A percentile compares a stretch with the other conserved stretches of the same genome.
Evolutionary conservation across 1,140 invertebrate species (phyloP).

Genomic region (Pseudoatta argentina): DNA sequence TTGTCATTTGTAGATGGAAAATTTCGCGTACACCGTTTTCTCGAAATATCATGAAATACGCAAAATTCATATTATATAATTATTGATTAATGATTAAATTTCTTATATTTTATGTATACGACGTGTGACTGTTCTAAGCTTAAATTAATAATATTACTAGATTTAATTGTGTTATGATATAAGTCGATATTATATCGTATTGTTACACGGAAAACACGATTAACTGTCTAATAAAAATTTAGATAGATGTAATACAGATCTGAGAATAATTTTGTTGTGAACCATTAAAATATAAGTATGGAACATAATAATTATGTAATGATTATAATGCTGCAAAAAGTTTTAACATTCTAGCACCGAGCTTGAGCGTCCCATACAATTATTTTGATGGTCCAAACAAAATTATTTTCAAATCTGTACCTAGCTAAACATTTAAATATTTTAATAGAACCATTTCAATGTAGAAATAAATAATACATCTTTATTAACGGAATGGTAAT

Average conservation of each 20-base stretch:
- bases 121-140: background rate
- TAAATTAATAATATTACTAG: background rate
- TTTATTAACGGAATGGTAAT: background rate
- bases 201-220: background rate
- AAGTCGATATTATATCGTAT: background rate
- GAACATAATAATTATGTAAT: no score
- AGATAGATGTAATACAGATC: no score
- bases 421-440: no score
- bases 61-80: background rate
- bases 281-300: no score
- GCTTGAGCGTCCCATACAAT: no score
- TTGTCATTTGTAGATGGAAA: slow-evolving; percentile 5
- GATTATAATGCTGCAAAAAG: no score
- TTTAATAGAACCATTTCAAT: no score
- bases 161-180: slow-evolving; percentile 6
- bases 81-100: slow-evolving; percentile 6
- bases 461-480: background rate
- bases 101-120: background rate
- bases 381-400: no score
- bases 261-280: no score
- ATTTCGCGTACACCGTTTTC: background rate
- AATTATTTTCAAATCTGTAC: no score
- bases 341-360: no score
- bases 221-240: no score
- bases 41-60: slow-evolving; percentile 5